A percentile compares a stretch with the other conserved stretches of the same genome.
Evolutionary conservation across 2,888 invertebrate genomes (phyloP).

Genomic region (Zygothrica quintamaculata): DNA sequence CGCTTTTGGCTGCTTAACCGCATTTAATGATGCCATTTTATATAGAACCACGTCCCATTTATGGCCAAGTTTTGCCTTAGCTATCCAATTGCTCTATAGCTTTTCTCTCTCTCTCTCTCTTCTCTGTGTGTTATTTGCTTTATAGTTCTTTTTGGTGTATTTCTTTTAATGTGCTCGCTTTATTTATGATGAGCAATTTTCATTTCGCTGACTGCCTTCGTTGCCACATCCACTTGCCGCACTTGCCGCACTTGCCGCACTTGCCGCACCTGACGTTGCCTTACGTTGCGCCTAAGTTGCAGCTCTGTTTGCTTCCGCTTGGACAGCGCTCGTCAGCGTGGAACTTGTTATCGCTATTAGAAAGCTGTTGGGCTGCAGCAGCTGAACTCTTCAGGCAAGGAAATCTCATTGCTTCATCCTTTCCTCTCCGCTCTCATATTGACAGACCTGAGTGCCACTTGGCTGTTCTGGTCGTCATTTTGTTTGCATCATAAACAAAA

Average conservation of each 20-base stretch:
- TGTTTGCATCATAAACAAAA: slow-evolving; percentile 75
- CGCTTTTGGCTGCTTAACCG: slow-evolving; percentile 5
- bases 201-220: not conserved
- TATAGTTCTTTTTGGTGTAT: slow-evolving; percentile 1
- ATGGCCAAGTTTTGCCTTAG: not conserved
- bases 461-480: slow-evolving; percentile 41
- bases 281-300: slow-evolving; percentile 11
- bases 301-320: slow-evolving; percentile 59
- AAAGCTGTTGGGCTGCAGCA: not conserved
- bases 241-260: not conserved
- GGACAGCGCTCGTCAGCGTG: slow-evolving; percentile 63
- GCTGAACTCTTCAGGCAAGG: slow-evolving; percentile 4
- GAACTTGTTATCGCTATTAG: slow-evolving; percentile 59
- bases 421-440: slow-evolving; percentile 13
- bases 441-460: slow-evolving; percentile 41
- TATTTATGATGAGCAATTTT: slow-evolving; percentile 32
- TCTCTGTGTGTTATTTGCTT: not conserved
- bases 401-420: not conserved
- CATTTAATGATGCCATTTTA: slow-evolving; percentile 12
- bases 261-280: not conserved
- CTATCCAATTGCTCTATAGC: too few species aligned
- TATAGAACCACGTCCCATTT: slow-evolving; percentile 10
- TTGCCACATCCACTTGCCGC: not conserved
- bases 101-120: not conserved
- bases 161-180: slow-evolving; percentile 35